phyloP scores from a whole-genome alignment of 1,140 invertebrate species.

The Caerostris darwini region DNA sequence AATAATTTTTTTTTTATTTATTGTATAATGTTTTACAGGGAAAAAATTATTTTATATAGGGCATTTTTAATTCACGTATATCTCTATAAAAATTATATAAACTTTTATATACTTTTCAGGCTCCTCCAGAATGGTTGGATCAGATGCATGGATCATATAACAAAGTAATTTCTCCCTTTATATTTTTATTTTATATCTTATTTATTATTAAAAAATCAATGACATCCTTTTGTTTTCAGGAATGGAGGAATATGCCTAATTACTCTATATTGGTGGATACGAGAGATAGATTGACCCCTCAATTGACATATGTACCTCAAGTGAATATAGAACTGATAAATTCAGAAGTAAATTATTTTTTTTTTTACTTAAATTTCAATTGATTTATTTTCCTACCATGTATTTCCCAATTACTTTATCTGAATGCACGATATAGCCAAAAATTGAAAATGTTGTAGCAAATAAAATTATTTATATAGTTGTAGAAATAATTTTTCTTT shows the following conservation, averaged over 20 bases:
- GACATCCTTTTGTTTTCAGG: neutral
- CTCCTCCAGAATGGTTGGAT: constrained; percentile 80
- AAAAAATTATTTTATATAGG: too few relatives aligned
- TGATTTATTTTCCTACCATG: too few relatives aligned
- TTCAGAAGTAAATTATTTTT: constrained; percentile 60
- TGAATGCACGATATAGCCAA: too few relatives aligned
- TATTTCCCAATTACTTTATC: too few relatives aligned
- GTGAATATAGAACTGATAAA: constrained; percentile 76
- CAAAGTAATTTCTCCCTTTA: constrained; percentile 53
- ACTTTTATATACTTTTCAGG: constrained; percentile 57
- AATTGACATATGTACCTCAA: constrained; percentile 82
- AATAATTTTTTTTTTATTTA: too few relatives aligned
- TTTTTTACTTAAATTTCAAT: neutral
- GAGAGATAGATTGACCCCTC: constrained; percentile 80
- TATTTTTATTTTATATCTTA: neutral
- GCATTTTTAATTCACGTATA: too few relatives aligned
- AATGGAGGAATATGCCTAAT: constrained; percentile 81
- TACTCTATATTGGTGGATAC: constrained; percentile 82
- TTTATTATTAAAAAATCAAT: neutral
- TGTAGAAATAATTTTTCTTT: too few relatives aligned
- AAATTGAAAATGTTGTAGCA: too few relatives aligned
- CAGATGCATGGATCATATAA: constrained; percentile 79
- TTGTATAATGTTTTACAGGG: too few relatives aligned
- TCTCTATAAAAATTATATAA: too few relatives aligned
- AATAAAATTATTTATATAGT: too few relatives aligned